Conservation (phyloP, 1,140 invertebrate genomes). For the Trissolcus basalis region DNA sequence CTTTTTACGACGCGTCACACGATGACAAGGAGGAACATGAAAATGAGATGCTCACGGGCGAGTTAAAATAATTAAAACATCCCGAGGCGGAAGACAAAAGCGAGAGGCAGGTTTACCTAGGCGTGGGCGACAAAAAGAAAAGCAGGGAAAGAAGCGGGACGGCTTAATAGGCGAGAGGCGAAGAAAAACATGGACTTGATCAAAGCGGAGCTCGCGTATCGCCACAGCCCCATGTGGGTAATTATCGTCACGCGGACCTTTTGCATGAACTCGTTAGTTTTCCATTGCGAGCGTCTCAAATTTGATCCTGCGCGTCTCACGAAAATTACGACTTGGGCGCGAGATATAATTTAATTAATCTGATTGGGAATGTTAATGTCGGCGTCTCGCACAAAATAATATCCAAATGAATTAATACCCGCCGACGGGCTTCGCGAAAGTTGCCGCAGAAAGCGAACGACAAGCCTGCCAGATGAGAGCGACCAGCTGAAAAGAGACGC, state of each 20-base stretch:
- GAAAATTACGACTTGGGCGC: constrained; percentile 7
- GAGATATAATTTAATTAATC: constrained; percentile 74
- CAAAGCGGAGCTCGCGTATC: constrained; percentile 74
- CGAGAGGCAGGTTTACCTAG: constrained; percentile 64
- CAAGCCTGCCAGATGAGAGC: constrained; percentile 29
- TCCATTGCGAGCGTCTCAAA: constrained; percentile 47
- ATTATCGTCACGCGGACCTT: constrained; percentile 70
- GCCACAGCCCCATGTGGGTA: constrained; percentile 75
- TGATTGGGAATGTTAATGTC: constrained; percentile 74
- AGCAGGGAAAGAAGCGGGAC: constrained; percentile 42
- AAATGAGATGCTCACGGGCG: constrained; percentile 73
- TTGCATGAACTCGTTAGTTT: constrained; percentile 71
- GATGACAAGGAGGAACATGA: constrained; percentile 50
- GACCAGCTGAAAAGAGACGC: constrained; percentile 51
- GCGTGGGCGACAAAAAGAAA: constrained; percentile 35
- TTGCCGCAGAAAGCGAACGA: constrained; percentile 44
- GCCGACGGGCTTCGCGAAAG: constrained; percentile 53
- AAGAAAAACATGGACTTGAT: constrained; percentile 76
- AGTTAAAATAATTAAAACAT: constrained; percentile 76
- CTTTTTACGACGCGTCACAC: constrained; percentile 57
- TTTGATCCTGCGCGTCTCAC: constrained; percentile 44
- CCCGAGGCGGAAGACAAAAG: constrained; percentile 70
- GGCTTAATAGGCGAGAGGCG: constrained; percentile 70
- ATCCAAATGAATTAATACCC: constrained; percentile 73
- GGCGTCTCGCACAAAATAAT: constrained; percentile 69